A percentile compares a stretch with the other conserved stretches of the same genome.
Evolutionary conservation across 2,797 vertebrate species (phyloP).

Genomic region (Melanotaenia pygmaea): DNA sequence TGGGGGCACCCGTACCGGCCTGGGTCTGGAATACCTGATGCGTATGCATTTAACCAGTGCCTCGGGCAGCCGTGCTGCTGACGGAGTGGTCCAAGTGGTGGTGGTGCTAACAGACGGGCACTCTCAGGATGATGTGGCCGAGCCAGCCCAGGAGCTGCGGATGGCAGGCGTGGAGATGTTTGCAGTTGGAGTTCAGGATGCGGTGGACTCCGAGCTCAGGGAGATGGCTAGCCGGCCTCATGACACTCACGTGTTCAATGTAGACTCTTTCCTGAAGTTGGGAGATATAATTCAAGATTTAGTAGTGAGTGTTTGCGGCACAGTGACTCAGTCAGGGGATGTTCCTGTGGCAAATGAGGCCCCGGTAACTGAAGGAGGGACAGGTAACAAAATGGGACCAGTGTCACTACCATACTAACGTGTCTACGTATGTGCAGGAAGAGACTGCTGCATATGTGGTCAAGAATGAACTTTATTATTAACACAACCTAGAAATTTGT

Average conservation of each 20-base stretch:
- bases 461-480: conserved; percentile 63
- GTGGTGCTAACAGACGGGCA: conserved; percentile 88
- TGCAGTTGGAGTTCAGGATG: conserved; percentile 88
- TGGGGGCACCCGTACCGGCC: conserved; percentile 84
- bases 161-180: conserved; percentile 85
- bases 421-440: conserved; percentile 58
- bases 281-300: conserved; percentile 86
- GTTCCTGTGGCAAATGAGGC: conserved; percentile 72
- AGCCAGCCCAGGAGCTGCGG: conserved; percentile 82
- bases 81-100: conserved; percentile 86
- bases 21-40: conserved; percentile 88
- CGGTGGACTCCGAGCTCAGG: conserved; percentile 85
- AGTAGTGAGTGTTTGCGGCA: conserved; percentile 84
- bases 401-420: conserved; percentile 76
- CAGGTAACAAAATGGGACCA: conserved; percentile 86
- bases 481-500: conserved; percentile 56
- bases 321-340: conserved; percentile 70
- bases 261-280: conserved; percentile 88
- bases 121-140: conserved; percentile 84
- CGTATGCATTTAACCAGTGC: conserved; percentile 83
- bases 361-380: conserved; percentile 84
- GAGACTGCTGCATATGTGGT: conserved; percentile 55
- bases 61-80: conserved; percentile 87
- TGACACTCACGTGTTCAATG: conserved; percentile 85
- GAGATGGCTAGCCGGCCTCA: conserved; percentile 86